Conservation (phyloP, 2,113 vertebrate species). For the Athene cunicularia region DNA sequence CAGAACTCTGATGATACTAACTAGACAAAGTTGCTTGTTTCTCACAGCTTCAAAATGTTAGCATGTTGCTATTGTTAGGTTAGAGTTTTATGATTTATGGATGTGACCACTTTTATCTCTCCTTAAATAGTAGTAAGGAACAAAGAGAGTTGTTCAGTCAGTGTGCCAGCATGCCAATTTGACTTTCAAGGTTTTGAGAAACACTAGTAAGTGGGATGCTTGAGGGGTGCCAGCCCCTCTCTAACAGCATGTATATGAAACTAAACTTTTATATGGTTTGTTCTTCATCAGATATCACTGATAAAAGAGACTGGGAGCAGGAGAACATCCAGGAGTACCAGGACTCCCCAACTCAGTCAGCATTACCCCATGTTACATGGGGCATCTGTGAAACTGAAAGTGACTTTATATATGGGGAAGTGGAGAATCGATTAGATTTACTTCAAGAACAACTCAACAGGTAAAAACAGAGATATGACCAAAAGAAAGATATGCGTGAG, state of each 20-base stretch:
- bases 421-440: conserved; percentile 93
- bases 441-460: conserved; percentile 97
- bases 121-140: neutral
- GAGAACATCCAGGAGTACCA: conserved; percentile 76
- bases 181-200: neutral
- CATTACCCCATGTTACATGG: conserved; percentile 78
- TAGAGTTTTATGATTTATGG: too few relatives aligned
- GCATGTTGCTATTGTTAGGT: too few relatives aligned
- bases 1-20: neutral
- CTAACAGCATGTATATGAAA: neutral
- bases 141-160: neutral
- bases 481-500: neutral
- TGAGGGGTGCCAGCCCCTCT: neutral
- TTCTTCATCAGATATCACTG: conserved; percentile 78
- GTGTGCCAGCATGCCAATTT: neutral
- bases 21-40: neutral
- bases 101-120: neutral
- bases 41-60: neutral
- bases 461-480: conserved; percentile 65
- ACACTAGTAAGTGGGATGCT: neutral
- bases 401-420: conserved; percentile 92
- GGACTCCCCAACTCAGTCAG: conserved; percentile 80
- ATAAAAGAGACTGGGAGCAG: conserved; percentile 79
- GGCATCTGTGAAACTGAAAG: conserved; percentile 89
- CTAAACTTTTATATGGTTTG: neutral